Base-by-base conservation (phyloP, 1,140 invertebrate genomes). In the Cephus cinctus region DNA sequence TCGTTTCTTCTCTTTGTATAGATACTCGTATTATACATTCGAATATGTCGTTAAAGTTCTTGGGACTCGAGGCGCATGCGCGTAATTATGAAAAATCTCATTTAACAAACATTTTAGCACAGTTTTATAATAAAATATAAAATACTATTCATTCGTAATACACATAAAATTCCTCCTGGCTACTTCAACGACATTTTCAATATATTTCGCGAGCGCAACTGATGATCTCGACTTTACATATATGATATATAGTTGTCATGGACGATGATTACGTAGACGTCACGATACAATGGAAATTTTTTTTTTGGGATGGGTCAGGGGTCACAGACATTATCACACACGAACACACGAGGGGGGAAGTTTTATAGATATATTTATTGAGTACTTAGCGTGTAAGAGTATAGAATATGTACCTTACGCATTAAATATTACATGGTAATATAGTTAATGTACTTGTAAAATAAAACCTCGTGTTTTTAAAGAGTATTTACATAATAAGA, bases 291-390 rank as follows among this genome's bases (percentile, higher is more conserved):
- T 18, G 36, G 67, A 63, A 69, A n/a, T n/a, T n/a, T n/a, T n/a
- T n/a, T n/a, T n/a, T n/a, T 15, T 2, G 35, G 71, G 72, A 73
- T 57, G 43, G 65, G 69, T 51, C n/a, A 47, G 47, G 56, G 65
- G 65, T 56, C 25, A n/a, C n/a, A 70, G 64, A 73, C 69, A 75
- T 63, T 67, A n/a, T n/a, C n/a, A n/a, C 71, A 75, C 68, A 72
- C 25, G 25, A 70, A 75, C 72, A 75, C 69, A n/a, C n/a, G n/a
- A n/a, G 53, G 61, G 68, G 65, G 71, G 25, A 20, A 57, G 61
- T 75, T 73, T 75, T 72, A 71, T 73, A 73, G 65, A 73, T 75
- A 75, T 75, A 75, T 75, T 73, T 75, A 75, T 75, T 75, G 71
- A 75, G 61, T 73, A 75, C 69, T 73, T 75, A 75, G 67, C 63